Evolutionary conservation across 2,797 vertebrate genomes (phyloP), one percentile per base, ranked within the genome.

Genomic region (Zalophus californianus): DNA sequence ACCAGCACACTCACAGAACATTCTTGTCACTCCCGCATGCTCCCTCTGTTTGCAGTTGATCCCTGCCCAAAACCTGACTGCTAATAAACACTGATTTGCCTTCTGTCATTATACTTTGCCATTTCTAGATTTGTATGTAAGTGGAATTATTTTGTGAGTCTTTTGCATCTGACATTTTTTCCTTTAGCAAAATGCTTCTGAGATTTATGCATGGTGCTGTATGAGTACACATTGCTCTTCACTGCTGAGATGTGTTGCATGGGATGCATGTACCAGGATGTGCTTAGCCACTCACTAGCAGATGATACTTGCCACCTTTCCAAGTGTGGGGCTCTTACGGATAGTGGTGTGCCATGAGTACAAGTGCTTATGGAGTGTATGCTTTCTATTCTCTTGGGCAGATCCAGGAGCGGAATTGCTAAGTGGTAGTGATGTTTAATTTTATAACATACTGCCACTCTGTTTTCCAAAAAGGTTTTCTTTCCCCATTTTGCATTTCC

Each of bases 221-320:
- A 0, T 41, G n/a, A 0, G 3, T 2, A 3, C 2, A 32, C 21
- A 9, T 50, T 14, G 32, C 3, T 5, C 25, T 27, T 11, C 6
- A 12, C 64, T 10, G 6, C 8, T 15, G n/a, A 50, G 68, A 18
- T 5, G 20, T 2, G 18, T 0, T 0, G 0, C 13, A 3, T 0
- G 3, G 6, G 1, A 1, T 3, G 4, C 8, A 1, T 1, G 4
- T 0, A 1, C 21, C 7, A 2, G 5, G 0, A 0, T 0, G 9
- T 6, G 6, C 14, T 56, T 16, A 0, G 7, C 44, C 18, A 0
- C 12, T 18, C 25, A 3, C 1, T 7, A 0, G 38, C 9, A 3
- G 18, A 5, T 8, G 56, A 9, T 7, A 1, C 18, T 0, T 4
- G 21, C 35, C 10, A n/a, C 21, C 58, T 54, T 48, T 29, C 72